Conservation (phyloP, 2,888 invertebrate genomes). For the Phengaris arion region DNA sequence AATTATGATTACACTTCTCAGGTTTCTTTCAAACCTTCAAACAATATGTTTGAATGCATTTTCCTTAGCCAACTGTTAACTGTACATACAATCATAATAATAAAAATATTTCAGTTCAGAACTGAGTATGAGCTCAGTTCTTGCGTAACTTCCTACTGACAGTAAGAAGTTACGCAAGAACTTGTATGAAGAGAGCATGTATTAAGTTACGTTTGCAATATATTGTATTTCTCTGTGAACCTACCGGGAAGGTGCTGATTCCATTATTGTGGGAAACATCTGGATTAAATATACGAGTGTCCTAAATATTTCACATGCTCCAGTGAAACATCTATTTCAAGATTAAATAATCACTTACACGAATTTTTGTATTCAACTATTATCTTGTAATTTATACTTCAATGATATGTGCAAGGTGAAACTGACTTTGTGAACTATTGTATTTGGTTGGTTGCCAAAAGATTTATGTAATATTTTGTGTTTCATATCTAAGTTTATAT, state of each 20-base stretch:
- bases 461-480: constrained; percentile 7
- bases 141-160: too few species aligned
- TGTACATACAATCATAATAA: not conserved
- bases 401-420: constrained; percentile 26
- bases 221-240: too few species aligned
- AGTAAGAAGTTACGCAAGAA: too few species aligned
- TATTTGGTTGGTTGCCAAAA: constrained; percentile 22
- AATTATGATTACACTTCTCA: constrained; percentile 8
- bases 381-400: constrained; percentile 24
- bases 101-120: not conserved
- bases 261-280: too few species aligned
- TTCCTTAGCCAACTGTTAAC: not conserved
- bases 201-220: too few species aligned
- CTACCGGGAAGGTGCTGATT: too few species aligned
- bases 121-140: too few species aligned
- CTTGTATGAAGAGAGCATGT: too few species aligned
- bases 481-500: not conserved
- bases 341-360: not conserved
- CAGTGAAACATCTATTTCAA: too few species aligned
- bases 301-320: too few species aligned
- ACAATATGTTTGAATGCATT: not conserved
- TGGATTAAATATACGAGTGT: too few species aligned
- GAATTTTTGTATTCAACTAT: not conserved
- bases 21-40: not conserved
- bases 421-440: not conserved